Evolutionary conservation across 1,140 invertebrate genomes (phyloP).

Genomic region (Calliopsis andreniformis): DNA sequence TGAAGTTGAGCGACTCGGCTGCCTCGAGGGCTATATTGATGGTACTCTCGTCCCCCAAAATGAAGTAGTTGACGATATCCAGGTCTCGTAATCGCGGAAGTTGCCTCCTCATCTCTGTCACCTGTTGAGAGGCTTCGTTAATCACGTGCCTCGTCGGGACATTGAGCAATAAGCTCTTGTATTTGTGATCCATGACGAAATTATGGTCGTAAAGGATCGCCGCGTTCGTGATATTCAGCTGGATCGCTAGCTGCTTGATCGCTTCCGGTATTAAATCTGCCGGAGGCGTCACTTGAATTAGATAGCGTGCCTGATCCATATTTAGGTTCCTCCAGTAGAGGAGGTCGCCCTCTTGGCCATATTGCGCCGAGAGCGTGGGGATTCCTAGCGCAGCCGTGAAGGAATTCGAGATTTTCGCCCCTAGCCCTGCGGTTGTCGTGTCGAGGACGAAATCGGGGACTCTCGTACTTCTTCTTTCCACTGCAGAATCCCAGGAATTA

Average conservation of each 20-base stretch:
- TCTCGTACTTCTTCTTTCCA: constrained; percentile 75
- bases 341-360: constrained; percentile 91
- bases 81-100: constrained; percentile 87
- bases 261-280: constrained; percentile 91
- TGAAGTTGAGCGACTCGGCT: constrained; percentile 72
- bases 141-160: constrained; percentile 93
- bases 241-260: constrained; percentile 89
- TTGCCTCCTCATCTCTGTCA: constrained; percentile 83
- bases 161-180: constrained; percentile 93
- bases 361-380: constrained; percentile 91
- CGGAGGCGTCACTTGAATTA: constrained; percentile 89
- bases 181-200: constrained; percentile 96
- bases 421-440: constrained; percentile 88
- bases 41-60: constrained; percentile 87
- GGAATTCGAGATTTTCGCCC: constrained; percentile 91
- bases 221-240: constrained; percentile 94
- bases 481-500: constrained; percentile 65
- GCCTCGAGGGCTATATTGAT: constrained; percentile 86
- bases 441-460: constrained; percentile 90
- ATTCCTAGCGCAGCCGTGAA: constrained; percentile 89
- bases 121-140: constrained; percentile 83
- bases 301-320: constrained; percentile 86
- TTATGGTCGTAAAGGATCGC: constrained; percentile 94
- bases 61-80: constrained; percentile 94
- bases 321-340: constrained; percentile 89